Conservation (phyloP, 2,797 vertebrate genomes). For the Ptychadena robeensis region DNA sequence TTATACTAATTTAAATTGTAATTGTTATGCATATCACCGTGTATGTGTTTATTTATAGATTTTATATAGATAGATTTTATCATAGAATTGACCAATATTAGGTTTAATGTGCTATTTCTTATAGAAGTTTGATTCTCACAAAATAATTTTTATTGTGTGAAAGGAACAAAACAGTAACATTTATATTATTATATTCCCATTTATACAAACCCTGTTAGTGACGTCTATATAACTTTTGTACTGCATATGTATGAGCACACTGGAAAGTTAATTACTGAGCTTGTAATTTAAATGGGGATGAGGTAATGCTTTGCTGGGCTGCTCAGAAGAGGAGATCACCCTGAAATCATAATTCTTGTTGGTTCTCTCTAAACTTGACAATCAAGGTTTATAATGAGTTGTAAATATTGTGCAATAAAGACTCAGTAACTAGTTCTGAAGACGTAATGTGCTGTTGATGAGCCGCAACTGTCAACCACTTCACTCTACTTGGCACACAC, state of each 20-base stretch:
- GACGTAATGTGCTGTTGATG: constrained; percentile 49
- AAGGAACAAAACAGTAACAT: not conserved
- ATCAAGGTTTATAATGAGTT: constrained; percentile 43
- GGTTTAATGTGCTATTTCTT: not conserved
- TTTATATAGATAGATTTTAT: no score
- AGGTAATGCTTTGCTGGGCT: constrained; percentile 48
- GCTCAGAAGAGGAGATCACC: constrained; percentile 22
- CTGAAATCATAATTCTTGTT: constrained; percentile 33
- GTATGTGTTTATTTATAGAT: no score
- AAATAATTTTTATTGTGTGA: not conserved
- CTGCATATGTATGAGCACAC: constrained; percentile 37
- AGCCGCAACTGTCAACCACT: constrained; percentile 39
- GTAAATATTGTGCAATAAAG: constrained; percentile 51
- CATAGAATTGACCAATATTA: not conserved
- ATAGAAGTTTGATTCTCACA: not conserved
- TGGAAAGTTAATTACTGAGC: constrained; percentile 49
- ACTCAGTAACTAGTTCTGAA: constrained; percentile 40
- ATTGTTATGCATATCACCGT: no score
- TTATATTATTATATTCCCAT: not conserved
- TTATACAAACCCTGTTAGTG: not conserved
- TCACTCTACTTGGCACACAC: constrained; percentile 39
- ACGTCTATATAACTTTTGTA: constrained; percentile 9
- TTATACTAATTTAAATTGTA: no score
- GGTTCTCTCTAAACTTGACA: constrained; percentile 23
- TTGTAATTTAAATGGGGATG: constrained; percentile 45